phyloP scores from a whole-genome alignment of 2,113 vertebrate genomes.

The Tetrao urogallus region DNA sequence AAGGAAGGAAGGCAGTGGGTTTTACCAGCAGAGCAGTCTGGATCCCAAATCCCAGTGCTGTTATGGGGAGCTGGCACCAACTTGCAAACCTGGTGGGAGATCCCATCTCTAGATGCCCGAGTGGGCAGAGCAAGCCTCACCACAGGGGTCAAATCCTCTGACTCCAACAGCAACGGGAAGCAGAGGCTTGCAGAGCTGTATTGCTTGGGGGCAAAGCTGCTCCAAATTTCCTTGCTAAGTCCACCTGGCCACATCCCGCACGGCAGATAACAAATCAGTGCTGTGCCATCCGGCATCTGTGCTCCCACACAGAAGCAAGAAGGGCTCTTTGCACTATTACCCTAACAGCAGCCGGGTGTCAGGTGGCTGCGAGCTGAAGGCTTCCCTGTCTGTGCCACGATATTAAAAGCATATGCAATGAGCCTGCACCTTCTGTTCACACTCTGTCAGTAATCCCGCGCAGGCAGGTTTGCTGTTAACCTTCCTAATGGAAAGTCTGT shows the following conservation, averaged over 20 bases:
- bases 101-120: background rate
- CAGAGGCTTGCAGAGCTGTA: accelerated
- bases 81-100: accelerated
- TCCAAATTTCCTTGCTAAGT: accelerated
- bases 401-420: conserved; percentile 67
- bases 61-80: accelerated
- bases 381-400: background rate
- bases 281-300: background rate
- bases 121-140: accelerated
- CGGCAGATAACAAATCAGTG: accelerated
- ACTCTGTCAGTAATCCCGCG: conserved; percentile 4
- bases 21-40: background rate
- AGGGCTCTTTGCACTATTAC: background rate
- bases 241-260: accelerated
- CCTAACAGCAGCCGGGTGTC: conserved; percentile 11
- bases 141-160: background rate
- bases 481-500: conserved; percentile 41
- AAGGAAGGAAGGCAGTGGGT: background rate
- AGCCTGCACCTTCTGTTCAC: conserved; percentile 45
- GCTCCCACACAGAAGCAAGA: background rate
- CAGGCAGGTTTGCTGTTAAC: conserved; percentile 63
- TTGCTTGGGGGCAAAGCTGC: background rate
- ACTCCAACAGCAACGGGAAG: too few species aligned
- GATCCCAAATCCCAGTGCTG: background rate
- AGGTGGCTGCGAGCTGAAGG: conserved; percentile 33